Base-by-base conservation (phyloP, 2,888 invertebrate species). In the Schizotus pectinicornis region DNA sequence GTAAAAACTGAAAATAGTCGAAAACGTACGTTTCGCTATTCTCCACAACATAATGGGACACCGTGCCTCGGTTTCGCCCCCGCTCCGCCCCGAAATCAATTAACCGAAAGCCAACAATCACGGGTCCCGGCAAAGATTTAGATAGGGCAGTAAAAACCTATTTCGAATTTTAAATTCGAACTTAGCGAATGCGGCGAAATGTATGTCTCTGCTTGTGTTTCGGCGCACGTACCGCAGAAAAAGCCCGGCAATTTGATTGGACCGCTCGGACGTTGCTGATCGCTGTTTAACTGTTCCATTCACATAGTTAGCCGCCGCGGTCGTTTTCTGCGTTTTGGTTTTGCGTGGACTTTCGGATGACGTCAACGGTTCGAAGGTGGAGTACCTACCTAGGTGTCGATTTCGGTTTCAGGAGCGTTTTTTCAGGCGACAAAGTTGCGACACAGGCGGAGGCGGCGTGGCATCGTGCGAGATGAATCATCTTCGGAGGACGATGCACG, bases 171-270 rank as follows among this genome's bases (percentile, higher is more conserved):
- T 51, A 64, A 62, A 62, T 64, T 60, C 59, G 54, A 50, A 59
- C 38, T 56, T 57, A 46, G 54, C 43, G 61, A 61, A 57, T 55
- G 56, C 59, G 45, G 47, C 56, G 46, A 56, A 61, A 61, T 58
- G 55, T 61, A 56, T 52, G 54, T 62, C 46, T 56, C 56, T 60
- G 50, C 59, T 71, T 69, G 61, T 64, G 59, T 67, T 70, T 65
- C 71, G 57, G 55, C 52, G 64, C 71, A 71, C 71, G 71, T 71
- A 68, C 51, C 45, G 56, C 57, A 65, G 64, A 72, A 74, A 72
- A 73, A 74, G 68, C 64, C 63, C 57, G 59, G 68, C 67, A 71
- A 72, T 72, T 68, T 71, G 71, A 74, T 74, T 74, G 73, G 70
- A 64, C 69, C 68, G 67, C 63, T 71, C 65, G 71, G 71, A 70